Evolutionary conservation across 2,797 vertebrate species (phyloP).

Genomic region (Enteromius unitaeniatus): DNA sequence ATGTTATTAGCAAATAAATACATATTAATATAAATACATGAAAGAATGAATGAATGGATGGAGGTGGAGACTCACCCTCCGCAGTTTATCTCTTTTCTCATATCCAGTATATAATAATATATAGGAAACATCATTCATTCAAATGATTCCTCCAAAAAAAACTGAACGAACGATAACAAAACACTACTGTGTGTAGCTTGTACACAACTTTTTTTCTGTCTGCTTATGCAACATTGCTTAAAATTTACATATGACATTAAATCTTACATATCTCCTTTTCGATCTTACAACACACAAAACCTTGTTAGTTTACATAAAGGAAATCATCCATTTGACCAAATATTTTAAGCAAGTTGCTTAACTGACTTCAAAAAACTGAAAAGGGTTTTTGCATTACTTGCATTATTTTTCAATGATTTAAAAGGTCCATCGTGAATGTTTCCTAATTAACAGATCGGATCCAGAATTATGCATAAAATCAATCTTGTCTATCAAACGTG

Average conservation of each 20-base stretch:
- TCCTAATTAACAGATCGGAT: slow-evolving; percentile 36
- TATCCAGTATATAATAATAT: too few relatives aligned
- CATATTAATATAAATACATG: background rate
- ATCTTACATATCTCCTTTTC: background rate
- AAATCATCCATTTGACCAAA: background rate
- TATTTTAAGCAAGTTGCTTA: background rate
- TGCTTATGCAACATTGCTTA: background rate
- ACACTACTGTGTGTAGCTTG: background rate
- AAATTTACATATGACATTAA: background rate
- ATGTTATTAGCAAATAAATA: background rate
- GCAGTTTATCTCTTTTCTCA: too few relatives aligned
- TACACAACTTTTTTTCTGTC: background rate
- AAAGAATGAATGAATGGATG: too few relatives aligned
- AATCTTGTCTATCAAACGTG: slow-evolving; percentile 52
- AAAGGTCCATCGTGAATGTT: background rate
- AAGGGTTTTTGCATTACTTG: background rate
- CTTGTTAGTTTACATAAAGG: background rate
- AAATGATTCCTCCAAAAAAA: background rate
- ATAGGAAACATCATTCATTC: background rate
- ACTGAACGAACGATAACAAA: background rate
- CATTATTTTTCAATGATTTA: slow-evolving; percentile 15
- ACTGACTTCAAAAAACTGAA: too few relatives aligned
- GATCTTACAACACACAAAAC: background rate
- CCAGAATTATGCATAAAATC: slow-evolving; percentile 31
- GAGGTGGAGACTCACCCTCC: too few relatives aligned